A percentile compares a stretch with the other conserved stretches of the same genome.
Evolutionary conservation across 2,797 vertebrate species (phyloP).

Genomic region (Caiman crocodilus): DNA sequence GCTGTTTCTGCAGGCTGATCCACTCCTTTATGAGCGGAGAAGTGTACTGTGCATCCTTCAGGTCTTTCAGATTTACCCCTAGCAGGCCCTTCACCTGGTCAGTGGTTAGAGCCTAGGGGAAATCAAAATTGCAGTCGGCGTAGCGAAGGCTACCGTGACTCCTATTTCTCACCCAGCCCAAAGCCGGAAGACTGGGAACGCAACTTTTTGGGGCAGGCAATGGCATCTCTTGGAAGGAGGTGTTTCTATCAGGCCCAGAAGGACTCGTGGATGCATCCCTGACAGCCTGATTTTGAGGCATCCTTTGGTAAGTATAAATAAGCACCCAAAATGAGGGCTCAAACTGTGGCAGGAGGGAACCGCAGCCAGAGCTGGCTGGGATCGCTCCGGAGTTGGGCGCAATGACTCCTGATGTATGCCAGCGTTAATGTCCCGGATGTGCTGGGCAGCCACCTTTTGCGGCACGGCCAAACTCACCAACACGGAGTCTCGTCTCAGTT

Average conservation of each 20-base stretch:
- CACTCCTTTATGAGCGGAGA: constrained; percentile 49
- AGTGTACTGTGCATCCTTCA: constrained; percentile 18
- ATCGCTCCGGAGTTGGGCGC: background rate
- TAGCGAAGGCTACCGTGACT: too few relatives aligned
- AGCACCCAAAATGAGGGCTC: background rate
- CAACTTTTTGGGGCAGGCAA: background rate
- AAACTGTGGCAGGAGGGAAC: background rate
- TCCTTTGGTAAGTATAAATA: background rate
- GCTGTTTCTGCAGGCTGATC: constrained; percentile 65
- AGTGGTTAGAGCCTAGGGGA: constrained; percentile 59
- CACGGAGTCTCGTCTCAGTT: constrained; percentile 42
- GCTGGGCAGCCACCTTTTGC: background rate
- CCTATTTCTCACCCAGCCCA: background rate
- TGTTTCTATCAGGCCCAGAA: background rate
- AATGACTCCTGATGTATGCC: background rate
- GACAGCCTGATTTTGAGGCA: background rate
- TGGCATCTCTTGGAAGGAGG: background rate
- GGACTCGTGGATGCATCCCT: accelerated
- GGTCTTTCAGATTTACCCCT: constrained; percentile 26
- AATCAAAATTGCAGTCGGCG: background rate
- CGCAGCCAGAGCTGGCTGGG: too few relatives aligned
- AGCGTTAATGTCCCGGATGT: accelerated
- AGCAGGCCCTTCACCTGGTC: constrained; percentile 70
- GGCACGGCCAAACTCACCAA: constrained; percentile 56
- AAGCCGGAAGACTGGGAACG: background rate